A percentile compares a stretch with the other conserved stretches of the same genome.
Conservation (phyloP, 2,888 invertebrate species). For the Myopa testacea region DNA sequence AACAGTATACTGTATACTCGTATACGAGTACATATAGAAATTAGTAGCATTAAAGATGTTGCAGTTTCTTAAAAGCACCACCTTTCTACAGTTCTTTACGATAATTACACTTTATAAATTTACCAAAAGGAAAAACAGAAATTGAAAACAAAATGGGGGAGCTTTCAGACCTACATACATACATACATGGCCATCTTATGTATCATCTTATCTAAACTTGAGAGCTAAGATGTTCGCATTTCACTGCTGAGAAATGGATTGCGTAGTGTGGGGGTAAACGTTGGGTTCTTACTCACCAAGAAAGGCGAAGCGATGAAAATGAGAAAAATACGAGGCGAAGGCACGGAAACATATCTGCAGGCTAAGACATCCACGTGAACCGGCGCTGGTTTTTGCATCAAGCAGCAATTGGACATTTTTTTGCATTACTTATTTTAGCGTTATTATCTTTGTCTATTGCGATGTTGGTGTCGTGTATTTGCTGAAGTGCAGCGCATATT, state of each 20-base stretch:
- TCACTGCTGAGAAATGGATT: background rate
- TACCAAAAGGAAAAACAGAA: constrained; percentile 52
- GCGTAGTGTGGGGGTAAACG: background rate
- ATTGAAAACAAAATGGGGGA: constrained; percentile 55
- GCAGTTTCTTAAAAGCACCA: too few relatives aligned
- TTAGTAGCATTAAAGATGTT: too few relatives aligned
- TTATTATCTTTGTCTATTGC: constrained; percentile 65
- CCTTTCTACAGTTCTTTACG: constrained; percentile 32
- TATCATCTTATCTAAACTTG: background rate
- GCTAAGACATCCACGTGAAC: constrained; percentile 15
- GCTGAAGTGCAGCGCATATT: constrained; percentile 1
- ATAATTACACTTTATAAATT: constrained; percentile 51
- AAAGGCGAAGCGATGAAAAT: constrained; percentile 47
- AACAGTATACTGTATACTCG: too few relatives aligned
- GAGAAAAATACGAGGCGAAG: constrained; percentile 46
- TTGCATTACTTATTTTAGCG: constrained; percentile 62
- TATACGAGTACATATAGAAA: too few relatives aligned
- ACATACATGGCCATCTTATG: too few relatives aligned
- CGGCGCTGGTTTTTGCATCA: background rate
- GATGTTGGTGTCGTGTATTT: constrained; percentile 46
- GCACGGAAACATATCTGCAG: constrained; percentile 17
- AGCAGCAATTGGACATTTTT: constrained; percentile 22
- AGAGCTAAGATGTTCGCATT: background rate
- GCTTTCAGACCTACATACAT: constrained; percentile 26
- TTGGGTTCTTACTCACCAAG: background rate